phyloP scores from a whole-genome alignment of 2,797 vertebrate species.

The Chaenodraco wilsoni region DNA sequence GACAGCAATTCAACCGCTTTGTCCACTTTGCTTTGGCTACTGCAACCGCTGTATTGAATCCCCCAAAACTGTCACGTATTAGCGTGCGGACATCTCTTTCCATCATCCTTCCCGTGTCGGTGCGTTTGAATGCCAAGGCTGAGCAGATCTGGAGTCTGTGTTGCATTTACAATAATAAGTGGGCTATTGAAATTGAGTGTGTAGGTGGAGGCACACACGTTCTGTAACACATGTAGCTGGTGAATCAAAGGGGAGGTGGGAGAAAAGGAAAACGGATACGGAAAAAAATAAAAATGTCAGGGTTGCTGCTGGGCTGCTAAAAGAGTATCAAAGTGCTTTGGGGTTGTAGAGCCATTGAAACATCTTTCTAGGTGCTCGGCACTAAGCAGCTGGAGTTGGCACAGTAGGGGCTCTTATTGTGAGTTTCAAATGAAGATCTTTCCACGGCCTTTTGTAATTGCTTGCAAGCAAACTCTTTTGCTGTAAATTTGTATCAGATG shows the following conservation, averaged over 20 bases:
- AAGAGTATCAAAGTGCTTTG: slow-evolving; percentile 64
- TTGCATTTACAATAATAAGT: slow-evolving; percentile 79
- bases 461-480: slow-evolving; percentile 15
- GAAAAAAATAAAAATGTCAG: slow-evolving; percentile 32
- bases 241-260: slow-evolving; percentile 48
- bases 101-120: slow-evolving; percentile 35
- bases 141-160: slow-evolving; percentile 73
- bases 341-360: slow-evolving; percentile 47
- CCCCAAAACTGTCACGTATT: slow-evolving; percentile 28
- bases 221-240: slow-evolving; percentile 72
- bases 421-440: slow-evolving; percentile 25
- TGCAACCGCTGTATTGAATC: slow-evolving; percentile 13
- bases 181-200: slow-evolving; percentile 75
- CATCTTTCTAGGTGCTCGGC: slow-evolving; percentile 52
- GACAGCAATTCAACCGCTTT: slow-evolving; percentile 41
- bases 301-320: slow-evolving; percentile 61
- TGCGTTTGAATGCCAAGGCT: slow-evolving; percentile 73
- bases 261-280: slow-evolving; percentile 5
- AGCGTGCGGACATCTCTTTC: slow-evolving; percentile 51
- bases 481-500: slow-evolving; percentile 29
- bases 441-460: neutral
- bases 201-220: slow-evolving; percentile 81
- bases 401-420: slow-evolving; percentile 1
- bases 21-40: slow-evolving; percentile 26
- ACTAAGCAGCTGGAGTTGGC: slow-evolving; percentile 47